phyloP scores from a whole-genome alignment of 2,888 invertebrate genomes.

The Drosophila monieri region DNA sequence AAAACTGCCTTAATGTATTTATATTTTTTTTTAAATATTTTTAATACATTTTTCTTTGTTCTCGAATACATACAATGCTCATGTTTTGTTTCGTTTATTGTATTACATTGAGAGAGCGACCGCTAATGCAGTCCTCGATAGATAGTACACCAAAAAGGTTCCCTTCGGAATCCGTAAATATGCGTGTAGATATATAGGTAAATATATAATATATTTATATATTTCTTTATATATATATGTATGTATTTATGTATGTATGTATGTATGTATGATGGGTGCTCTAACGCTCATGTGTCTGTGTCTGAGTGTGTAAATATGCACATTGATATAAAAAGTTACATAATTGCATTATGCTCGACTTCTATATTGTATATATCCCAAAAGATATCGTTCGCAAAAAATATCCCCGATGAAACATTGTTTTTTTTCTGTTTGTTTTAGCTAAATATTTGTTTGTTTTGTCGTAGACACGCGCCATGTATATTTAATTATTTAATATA shows the following conservation, averaged over 20 bases:
- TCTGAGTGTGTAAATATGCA: constrained; percentile 32
- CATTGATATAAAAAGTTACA: constrained; percentile 60
- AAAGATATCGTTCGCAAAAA: constrained; percentile 33
- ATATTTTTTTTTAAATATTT: constrained; percentile 33
- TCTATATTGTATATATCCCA: constrained; percentile 38
- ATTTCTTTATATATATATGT: constrained; percentile 5
- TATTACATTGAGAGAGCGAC: constrained; percentile 28
- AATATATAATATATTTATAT: constrained; percentile 24
- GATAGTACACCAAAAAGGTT: constrained; percentile 6
- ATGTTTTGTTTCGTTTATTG: constrained; percentile 18
- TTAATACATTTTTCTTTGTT: constrained; percentile 39
- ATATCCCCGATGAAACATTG: constrained; percentile 34
- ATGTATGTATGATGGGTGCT: constrained; percentile 8
- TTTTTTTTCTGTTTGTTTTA: background rate
- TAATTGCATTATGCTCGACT: constrained; percentile 63
- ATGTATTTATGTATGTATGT: constrained; percentile 7
- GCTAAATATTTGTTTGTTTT: constrained; percentile 38
- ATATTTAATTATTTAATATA: constrained; percentile 21
- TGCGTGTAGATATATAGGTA: constrained; percentile 40
- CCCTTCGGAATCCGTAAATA: constrained; percentile 32
- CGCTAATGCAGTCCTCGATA: constrained; percentile 11
- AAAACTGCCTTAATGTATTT: background rate
- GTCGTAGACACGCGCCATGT: constrained; percentile 33
- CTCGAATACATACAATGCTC: constrained; percentile 43
- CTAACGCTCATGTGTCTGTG: constrained; percentile 7